phyloP scores from a whole-genome alignment of 2,888 invertebrate species.

The Nomada hirtipes region DNA sequence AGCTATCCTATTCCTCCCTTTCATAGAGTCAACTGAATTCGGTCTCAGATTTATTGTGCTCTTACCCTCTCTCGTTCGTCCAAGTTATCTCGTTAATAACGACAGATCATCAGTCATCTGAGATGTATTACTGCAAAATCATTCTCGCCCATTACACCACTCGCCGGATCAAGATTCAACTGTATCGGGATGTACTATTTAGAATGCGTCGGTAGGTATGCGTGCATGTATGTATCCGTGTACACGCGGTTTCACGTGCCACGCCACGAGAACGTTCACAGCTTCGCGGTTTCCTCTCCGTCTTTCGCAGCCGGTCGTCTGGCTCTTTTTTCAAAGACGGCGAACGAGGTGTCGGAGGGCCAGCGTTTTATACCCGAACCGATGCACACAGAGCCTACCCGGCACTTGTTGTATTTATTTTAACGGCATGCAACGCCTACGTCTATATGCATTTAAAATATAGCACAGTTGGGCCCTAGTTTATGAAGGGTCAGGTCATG shows the following conservation, averaged over 20 bases:
- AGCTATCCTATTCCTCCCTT: no score
- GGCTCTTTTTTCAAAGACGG: conserved; percentile 61
- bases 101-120: no score
- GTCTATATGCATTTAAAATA: conserved; percentile 83
- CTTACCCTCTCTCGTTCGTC: no score
- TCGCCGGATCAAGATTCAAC: conserved; percentile 26
- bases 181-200: conserved; percentile 45
- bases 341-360: conserved; percentile 79
- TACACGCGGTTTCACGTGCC: conserved; percentile 53
- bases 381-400: conserved; percentile 69
- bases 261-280: conserved; percentile 40
- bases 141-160: no score
- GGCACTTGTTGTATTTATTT: conserved; percentile 80
- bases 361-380: conserved; percentile 75
- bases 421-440: conserved; percentile 82
- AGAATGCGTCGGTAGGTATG: conserved; percentile 48
- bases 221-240: conserved; percentile 20
- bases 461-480: conserved; percentile 83
- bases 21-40: no score
- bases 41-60: no score
- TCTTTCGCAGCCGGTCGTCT: conserved; percentile 45
- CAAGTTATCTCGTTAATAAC: no score
- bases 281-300: conserved; percentile 30
- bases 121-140: no score
- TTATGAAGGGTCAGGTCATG: conserved; percentile 84